Conservation (phyloP, 2,113 vertebrate genomes). For the Zapus hudsonius region DNA sequence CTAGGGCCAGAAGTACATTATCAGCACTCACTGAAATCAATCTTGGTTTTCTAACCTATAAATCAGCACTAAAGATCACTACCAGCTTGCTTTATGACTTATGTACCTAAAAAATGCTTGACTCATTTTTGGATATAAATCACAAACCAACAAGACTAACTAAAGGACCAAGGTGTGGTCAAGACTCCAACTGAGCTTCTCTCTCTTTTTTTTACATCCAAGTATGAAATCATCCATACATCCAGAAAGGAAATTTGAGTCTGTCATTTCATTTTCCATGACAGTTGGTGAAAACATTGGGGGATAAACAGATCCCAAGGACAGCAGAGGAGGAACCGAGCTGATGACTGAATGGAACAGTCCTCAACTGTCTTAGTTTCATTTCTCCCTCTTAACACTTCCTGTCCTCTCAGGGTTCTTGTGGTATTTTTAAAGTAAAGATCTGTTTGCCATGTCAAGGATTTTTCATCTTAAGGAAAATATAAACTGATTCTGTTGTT, state of each 20-base stretch:
- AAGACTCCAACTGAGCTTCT: not conserved
- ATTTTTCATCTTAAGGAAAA: too few relatives aligned
- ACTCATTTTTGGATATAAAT: not conserved
- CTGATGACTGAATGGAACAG: not conserved
- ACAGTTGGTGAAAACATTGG: not conserved
- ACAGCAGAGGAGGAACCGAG: not conserved
- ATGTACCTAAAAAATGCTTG: not conserved
- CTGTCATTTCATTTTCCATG: not conserved
- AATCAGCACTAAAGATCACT: not conserved
- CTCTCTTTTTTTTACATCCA: not conserved
- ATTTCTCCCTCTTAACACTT: not conserved
- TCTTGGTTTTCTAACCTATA: not conserved
- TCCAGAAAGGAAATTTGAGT: not conserved
- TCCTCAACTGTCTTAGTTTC: not conserved
- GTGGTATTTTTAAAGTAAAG: too few relatives aligned
- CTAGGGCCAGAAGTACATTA: not conserved
- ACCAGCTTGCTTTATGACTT: slow-evolving; percentile 36
- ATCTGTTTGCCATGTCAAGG: too few relatives aligned
- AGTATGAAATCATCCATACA: not conserved
- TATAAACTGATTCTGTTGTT: too few relatives aligned
- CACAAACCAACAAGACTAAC: not conserved
- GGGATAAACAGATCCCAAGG: not conserved
- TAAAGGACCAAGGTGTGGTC: not conserved
- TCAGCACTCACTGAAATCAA: slow-evolving; percentile 28
- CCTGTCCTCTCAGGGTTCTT: not conserved